A percentile compares a stretch with the other conserved stretches of the same genome.
These are phyloP conservation scores for Tigriopus californicus DNA, from an alignment of 2,888 invertebrate species.

Conservation along the genomic window DNA sequence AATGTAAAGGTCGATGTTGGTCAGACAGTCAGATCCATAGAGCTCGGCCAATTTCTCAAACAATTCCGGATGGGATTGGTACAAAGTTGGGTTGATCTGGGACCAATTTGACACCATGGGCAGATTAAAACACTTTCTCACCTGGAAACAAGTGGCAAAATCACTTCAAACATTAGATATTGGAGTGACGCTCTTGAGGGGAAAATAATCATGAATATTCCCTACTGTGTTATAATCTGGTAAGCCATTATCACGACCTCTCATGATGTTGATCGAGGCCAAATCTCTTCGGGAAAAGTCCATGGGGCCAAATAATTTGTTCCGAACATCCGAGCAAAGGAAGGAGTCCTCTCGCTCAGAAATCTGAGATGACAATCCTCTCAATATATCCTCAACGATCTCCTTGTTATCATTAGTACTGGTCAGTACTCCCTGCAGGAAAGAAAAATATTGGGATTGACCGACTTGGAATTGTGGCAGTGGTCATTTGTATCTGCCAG, in stretches of 20 bases:
- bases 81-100: slow-evolving; percentile 62
- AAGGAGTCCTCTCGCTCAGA: slow-evolving; percentile 84
- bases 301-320: slow-evolving; percentile 86
- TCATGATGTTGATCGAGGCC: slow-evolving; percentile 88
- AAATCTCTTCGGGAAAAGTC: slow-evolving; percentile 86
- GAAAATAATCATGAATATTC: slow-evolving; percentile 29
- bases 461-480: not conserved
- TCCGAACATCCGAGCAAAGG: slow-evolving; percentile 79
- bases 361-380: slow-evolving; percentile 85
- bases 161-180: too few species aligned
- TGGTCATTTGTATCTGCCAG: slow-evolving; percentile 25
- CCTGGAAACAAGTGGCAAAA: not conserved
- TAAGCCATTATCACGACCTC: slow-evolving; percentile 85
- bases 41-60: slow-evolving; percentile 49
- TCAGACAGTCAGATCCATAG: slow-evolving; percentile 31
- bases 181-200: too few species aligned
- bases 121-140: slow-evolving; percentile 5
- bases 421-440: slow-evolving; percentile 40
- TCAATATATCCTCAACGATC: slow-evolving; percentile 67
- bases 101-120: slow-evolving; percentile 38
- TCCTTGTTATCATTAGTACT: slow-evolving; percentile 32
- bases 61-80: slow-evolving; percentile 46
- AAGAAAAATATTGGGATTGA: not conserved
- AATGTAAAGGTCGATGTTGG: slow-evolving; percentile 77
- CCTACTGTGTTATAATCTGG: slow-evolving; percentile 75